phyloP scores from a whole-genome alignment of 1,140 invertebrate species.

The Colletes gigas region DNA sequence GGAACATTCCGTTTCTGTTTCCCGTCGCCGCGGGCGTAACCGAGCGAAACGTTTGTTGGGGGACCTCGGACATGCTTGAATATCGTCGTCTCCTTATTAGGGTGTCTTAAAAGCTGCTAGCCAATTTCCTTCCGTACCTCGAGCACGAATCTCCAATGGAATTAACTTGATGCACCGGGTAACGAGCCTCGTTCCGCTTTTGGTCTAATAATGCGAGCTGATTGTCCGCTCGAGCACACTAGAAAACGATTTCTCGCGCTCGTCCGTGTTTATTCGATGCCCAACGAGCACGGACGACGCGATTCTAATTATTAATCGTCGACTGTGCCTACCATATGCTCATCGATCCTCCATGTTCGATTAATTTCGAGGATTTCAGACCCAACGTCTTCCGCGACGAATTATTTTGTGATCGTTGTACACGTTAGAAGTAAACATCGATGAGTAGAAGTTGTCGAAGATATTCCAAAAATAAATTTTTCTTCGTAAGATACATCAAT shows the following conservation, averaged over 20 bases:
- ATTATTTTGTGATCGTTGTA: too few relatives aligned
- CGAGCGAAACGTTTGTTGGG: conserved; percentile 7
- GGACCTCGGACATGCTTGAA: background rate
- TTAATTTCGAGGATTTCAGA: too few relatives aligned
- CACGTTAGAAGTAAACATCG: too few relatives aligned
- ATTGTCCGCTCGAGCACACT: conserved; percentile 2
- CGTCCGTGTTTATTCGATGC: background rate
- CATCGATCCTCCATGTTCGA: background rate
- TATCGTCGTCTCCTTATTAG: conserved; percentile 11
- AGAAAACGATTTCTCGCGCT: conserved; percentile 13
- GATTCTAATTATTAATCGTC: background rate
- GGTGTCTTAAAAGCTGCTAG: background rate
- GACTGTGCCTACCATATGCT: background rate
- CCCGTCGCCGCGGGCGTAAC: background rate
- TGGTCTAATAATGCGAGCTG: conserved; percentile 9
- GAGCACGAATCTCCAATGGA: background rate
- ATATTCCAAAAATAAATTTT: too few relatives aligned
- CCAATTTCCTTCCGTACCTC: background rate
- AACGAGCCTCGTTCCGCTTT: background rate
- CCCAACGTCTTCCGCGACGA: too few relatives aligned
- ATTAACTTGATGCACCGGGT: conserved; percentile 1
- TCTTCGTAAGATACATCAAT: too few relatives aligned
- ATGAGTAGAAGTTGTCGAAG: too few relatives aligned
- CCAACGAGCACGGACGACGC: background rate
- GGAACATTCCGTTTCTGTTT: conserved; percentile 8